phyloP scores from a whole-genome alignment of 1,140 invertebrate genomes.

The Ruditapes philippinarum region DNA sequence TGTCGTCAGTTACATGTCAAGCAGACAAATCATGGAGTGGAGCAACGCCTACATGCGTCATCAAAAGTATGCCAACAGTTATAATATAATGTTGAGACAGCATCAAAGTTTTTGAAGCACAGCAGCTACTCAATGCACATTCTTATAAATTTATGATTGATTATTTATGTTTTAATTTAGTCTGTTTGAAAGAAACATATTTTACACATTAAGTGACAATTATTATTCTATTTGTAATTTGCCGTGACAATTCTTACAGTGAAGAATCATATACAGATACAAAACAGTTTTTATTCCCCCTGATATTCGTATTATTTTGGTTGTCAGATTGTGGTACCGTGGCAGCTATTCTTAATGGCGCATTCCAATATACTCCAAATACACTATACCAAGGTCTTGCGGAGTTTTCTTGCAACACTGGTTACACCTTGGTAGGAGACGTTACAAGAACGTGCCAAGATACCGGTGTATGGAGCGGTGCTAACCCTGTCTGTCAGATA shows the following conservation, averaged over 20 bases:
- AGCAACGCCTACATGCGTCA: constrained; percentile 35
- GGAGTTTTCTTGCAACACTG: constrained; percentile 25
- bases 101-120: too few species aligned
- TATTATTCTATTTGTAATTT: too few species aligned
- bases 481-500: constrained; percentile 40
- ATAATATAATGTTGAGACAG: too few species aligned
- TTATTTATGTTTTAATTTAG: too few species aligned
- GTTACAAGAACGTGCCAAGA: constrained; percentile 5
- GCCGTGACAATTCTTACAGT: too few species aligned
- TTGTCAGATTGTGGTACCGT: constrained; percentile 47
- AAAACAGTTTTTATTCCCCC: too few species aligned
- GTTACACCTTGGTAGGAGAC: constrained; percentile 54
- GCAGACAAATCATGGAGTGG: constrained; percentile 36
- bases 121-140: too few species aligned
- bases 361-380: background rate
- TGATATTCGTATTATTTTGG: too few species aligned
- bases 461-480: constrained; percentile 25
- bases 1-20: constrained; percentile 28
- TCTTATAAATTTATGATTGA: too few species aligned
- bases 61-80: constrained; percentile 62
- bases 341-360: background rate
- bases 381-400: constrained; percentile 19
- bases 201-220: too few species aligned
- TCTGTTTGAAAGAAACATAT: too few species aligned
- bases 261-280: too few species aligned